Base-by-base conservation (phyloP, 2,888 invertebrate genomes). In the Keiferia lycopersicella region DNA sequence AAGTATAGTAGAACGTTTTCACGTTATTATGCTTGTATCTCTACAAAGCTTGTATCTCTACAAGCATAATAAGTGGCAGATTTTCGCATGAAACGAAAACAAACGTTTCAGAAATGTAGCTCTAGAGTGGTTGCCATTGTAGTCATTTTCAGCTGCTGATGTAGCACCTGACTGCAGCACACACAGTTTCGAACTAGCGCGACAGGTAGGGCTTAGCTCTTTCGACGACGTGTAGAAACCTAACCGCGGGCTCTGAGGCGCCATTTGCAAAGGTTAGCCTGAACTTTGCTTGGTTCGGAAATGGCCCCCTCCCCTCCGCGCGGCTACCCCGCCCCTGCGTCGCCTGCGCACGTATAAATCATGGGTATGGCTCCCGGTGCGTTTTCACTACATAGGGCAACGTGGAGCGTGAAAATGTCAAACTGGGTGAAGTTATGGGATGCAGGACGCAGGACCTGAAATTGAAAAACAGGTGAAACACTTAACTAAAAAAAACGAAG, bases 181-280 rank as follows among this genome's bases (percentile, higher is more conserved):
- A 34, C 1, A 34, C 34, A 10, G 34, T 4, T 34, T 34, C 10
- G 34, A 1, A 34, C 6, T 34, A 34, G 1, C 34, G 34, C 34
- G 34, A 10, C 34, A 4, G 41, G 41, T 14, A 14, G 41, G 41
- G 14, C n/a, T 41, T 41, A 12, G 41, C 41, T 41, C 14, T 12
- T 14, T 12, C 8, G n/a, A n/a, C 39, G 14, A 41, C 41, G 0
- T 12, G 14, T 11, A 41, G 12, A n/a, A 14, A 41, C n/a, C 41
- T 7, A 41, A 30, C 56, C 53, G 26, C 53, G 11, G 26, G 20
- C 26, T 30, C 30, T 34, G 1, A 26, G 26, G 11, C 75, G 79
- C 69, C 77, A 78, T 79, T 80, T 78, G 58, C 67, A 77, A 80
- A 79, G 79, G 80, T 78, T 73, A 66, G 68, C 62, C 59, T 78